These are phyloP conservation scores for Diadophis punctatus DNA, from an alignment of 2,113 vertebrate species.

Conservation along the genomic window DNA sequence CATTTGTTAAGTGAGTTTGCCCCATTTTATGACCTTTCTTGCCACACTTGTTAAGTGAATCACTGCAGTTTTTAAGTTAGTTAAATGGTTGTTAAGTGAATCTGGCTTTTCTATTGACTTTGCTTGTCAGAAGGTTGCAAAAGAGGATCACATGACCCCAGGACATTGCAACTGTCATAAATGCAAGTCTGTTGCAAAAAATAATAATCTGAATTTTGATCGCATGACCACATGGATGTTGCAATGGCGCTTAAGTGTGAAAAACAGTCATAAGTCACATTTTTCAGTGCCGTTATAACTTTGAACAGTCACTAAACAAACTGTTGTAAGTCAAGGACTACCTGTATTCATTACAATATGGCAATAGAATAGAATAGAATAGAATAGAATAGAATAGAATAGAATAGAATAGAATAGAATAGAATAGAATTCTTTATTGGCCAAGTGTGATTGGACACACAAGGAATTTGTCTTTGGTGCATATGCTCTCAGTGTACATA, in stretches of 20 bases:
- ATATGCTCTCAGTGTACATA: too few relatives aligned
- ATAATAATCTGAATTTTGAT: neutral
- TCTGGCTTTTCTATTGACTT: neutral
- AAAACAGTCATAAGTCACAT: neutral
- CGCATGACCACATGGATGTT: neutral
- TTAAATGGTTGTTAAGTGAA: neutral
- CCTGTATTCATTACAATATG: neutral
- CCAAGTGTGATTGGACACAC: too few relatives aligned
- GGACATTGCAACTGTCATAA: neutral
- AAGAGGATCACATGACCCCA: neutral
- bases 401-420: too few relatives aligned
- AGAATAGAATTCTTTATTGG: too few relatives aligned
- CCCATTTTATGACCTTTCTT: neutral
- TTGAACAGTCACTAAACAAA: neutral
- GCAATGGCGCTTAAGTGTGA: neutral
- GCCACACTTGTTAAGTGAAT: neutral
- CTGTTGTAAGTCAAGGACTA: neutral
- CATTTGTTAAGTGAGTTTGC: neutral
- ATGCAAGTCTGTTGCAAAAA: too few relatives aligned
- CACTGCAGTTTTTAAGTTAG: neutral
- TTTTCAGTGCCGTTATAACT: neutral
- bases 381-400: too few relatives aligned
- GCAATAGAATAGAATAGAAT: neutral
- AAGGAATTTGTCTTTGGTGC: too few relatives aligned
- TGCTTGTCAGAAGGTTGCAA: neutral